Conservation (phyloP, 2,888 invertebrate species). For the Parnassius smintheus region DNA sequence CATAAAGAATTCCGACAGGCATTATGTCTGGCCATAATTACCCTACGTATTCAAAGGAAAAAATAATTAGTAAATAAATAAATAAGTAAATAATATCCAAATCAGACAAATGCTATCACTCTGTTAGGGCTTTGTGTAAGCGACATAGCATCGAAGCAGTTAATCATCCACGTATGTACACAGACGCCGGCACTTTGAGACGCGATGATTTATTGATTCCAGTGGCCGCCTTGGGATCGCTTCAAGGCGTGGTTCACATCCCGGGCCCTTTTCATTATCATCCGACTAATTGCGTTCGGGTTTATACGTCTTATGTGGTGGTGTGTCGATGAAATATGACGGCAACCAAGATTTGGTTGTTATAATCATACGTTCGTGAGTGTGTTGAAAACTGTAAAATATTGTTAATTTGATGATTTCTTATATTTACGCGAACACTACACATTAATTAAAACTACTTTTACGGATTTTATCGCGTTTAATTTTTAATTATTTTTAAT, state of each 20-base stretch:
- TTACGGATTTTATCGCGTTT: too few relatives aligned
- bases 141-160: conserved; percentile 17
- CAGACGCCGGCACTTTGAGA: conserved; percentile 59
- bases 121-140: conserved; percentile 32
- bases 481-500: too few relatives aligned
- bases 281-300: conserved; percentile 59
- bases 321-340: conserved; percentile 22
- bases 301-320: conserved; percentile 24
- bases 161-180: conserved; percentile 32
- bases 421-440: too few relatives aligned
- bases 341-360: conserved; percentile 14
- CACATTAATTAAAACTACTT: too few relatives aligned
- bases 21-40: too few relatives aligned
- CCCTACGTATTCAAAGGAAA: too few relatives aligned
- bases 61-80: too few relatives aligned
- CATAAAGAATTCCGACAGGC: too few relatives aligned
- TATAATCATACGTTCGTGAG: conserved; percentile 1
- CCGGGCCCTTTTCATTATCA: conserved; percentile 62
- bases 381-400: too few relatives aligned
- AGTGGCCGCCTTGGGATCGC: conserved; percentile 52
- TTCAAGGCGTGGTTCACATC: conserved; percentile 50
- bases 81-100: neutral
- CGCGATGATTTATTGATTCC: conserved; percentile 75
- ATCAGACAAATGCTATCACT: conserved; percentile 20
- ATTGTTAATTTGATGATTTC: too few relatives aligned